A percentile compares a stretch with the other conserved stretches of the same genome.
Conservation (phyloP, 2,113 vertebrate genomes). For the Sceloporus tristichus region DNA sequence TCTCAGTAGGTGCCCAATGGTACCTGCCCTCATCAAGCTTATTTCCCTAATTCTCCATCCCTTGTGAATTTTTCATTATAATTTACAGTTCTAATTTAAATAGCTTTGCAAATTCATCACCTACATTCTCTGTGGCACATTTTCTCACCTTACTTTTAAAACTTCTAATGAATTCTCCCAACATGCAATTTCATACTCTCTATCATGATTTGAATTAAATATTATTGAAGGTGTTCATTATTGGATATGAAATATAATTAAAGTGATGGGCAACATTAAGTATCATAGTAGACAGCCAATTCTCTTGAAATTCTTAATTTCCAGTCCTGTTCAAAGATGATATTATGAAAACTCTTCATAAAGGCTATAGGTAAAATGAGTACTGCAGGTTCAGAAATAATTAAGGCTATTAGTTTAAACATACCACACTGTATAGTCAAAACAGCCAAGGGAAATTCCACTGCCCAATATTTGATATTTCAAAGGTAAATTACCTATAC, state of each 20-base stretch:
- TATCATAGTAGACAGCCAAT: constrained; percentile 51
- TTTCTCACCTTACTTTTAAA: constrained; percentile 80
- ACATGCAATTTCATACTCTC: constrained; percentile 76
- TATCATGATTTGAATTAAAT: constrained; percentile 80
- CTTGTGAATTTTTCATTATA: constrained; percentile 77
- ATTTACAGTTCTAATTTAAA: constrained; percentile 83
- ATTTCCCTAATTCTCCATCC: constrained; percentile 74
- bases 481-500: background rate
- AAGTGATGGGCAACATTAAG: constrained; percentile 70
- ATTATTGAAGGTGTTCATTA: constrained; percentile 79
- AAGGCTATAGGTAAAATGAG: constrained; percentile 66
- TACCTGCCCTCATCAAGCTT: constrained; percentile 73
- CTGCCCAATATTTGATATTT: background rate
- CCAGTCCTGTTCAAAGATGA: constrained; percentile 61
- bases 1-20: constrained; percentile 63
- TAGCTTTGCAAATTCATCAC: constrained; percentile 77
- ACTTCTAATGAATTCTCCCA: constrained; percentile 80
- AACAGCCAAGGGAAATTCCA: background rate
- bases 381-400: constrained; percentile 39
- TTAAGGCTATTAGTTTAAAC: constrained; percentile 48
- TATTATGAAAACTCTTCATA: constrained; percentile 57
- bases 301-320: constrained; percentile 68
- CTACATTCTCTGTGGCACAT: constrained; percentile 78
- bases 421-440: constrained; percentile 21
- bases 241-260: constrained; percentile 77